Conservation (phyloP, 1,140 invertebrate genomes). For the Philaenus spumarius region DNA sequence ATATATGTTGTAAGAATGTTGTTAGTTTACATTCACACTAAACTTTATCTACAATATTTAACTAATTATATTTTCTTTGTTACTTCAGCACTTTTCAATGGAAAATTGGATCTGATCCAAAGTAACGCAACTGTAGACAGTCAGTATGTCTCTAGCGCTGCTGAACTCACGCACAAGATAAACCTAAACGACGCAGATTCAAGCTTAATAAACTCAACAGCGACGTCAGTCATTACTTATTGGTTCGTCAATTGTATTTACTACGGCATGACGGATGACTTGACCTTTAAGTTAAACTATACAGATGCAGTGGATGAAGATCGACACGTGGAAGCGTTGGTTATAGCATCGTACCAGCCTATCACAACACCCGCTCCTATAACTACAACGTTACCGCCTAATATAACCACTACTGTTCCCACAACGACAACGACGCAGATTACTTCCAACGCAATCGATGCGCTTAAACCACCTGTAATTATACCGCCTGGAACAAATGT, state of each 20-base stretch:
- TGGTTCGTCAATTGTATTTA: slow-evolving; percentile 74
- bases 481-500: slow-evolving; percentile 30
- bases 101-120: slow-evolving; percentile 53
- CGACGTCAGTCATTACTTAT: slow-evolving; percentile 55
- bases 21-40: too few species aligned
- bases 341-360: slow-evolving; percentile 52
- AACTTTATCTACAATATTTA: too few species aligned
- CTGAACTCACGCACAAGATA: slow-evolving; percentile 50
- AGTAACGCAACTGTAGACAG: slow-evolving; percentile 48
- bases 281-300: slow-evolving; percentile 55
- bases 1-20: too few species aligned
- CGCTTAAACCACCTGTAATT: slow-evolving; percentile 46
- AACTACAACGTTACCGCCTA: slow-evolving; percentile 9
- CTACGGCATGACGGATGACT: slow-evolving; percentile 54
- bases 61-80: slow-evolving; percentile 27
- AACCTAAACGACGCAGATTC: slow-evolving; percentile 50
- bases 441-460: slow-evolving; percentile 18
- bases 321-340: slow-evolving; percentile 60
- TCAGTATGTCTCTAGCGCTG: slow-evolving; percentile 53
- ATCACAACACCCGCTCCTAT: slow-evolving; percentile 29
- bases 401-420: slow-evolving; percentile 24
- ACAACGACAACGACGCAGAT: slow-evolving; percentile 28
- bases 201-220: slow-evolving; percentile 50
- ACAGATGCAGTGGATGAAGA: slow-evolving; percentile 46
- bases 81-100: slow-evolving; percentile 53